phyloP scores from a whole-genome alignment of 2,113 vertebrate species.

The Apodemus speciosus region DNA sequence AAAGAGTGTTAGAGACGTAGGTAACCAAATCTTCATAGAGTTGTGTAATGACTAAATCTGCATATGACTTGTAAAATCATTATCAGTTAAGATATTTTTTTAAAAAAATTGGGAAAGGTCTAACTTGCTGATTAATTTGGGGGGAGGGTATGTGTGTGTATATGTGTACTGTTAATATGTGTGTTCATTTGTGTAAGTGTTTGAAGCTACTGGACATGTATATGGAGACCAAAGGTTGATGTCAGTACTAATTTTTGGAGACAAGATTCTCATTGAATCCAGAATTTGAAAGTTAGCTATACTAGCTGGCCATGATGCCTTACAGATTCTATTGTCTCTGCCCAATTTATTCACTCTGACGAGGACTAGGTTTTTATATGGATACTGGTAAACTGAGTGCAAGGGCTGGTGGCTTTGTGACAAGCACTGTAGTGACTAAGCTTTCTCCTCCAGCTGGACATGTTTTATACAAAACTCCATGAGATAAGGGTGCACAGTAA shows the following conservation, averaged over 20 bases:
- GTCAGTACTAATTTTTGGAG: background rate
- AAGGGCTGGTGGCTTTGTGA: background rate
- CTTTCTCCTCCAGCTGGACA: background rate
- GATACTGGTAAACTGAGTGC: background rate
- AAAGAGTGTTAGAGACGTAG: background rate
- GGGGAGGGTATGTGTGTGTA: background rate
- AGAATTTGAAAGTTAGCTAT: background rate
- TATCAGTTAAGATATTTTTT: background rate
- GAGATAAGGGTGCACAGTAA: background rate
- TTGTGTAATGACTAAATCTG: background rate
- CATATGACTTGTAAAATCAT: background rate
- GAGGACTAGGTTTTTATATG: background rate
- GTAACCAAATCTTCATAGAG: conserved; percentile 14
- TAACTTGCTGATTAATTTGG: background rate
- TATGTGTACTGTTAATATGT: background rate
- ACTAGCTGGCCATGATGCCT: background rate
- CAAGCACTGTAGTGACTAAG: background rate
- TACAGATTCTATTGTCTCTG: background rate
- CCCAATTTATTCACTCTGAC: background rate
- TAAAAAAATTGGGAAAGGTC: background rate
- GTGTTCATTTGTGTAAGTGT: background rate
- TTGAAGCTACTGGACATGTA: no score
- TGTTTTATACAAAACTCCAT: background rate
- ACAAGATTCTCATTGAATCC: background rate
- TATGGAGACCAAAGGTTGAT: background rate